Evolutionary conservation across 2,888 invertebrate genomes (phyloP).

Genomic region (Campoplex nolae): DNA sequence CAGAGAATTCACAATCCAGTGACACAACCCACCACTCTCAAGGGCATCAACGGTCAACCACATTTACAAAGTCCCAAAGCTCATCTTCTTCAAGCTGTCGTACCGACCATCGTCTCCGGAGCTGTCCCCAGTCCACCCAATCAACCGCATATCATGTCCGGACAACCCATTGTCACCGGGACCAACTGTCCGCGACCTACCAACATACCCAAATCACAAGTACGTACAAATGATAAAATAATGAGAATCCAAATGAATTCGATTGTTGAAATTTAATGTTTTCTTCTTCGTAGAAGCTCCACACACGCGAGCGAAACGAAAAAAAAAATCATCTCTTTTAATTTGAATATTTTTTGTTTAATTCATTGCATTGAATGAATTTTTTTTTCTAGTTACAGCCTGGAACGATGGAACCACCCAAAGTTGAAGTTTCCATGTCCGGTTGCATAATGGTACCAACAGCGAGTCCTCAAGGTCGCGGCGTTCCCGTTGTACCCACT

Average conservation of each 20-base stretch:
- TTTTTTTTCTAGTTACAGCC: constrained; percentile 73
- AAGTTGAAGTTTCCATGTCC: constrained; percentile 86
- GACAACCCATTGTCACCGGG: constrained; percentile 85
- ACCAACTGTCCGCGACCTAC: constrained; percentile 76
- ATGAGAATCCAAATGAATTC: too few relatives aligned
- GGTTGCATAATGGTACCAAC: constrained; percentile 86
- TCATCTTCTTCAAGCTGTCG: constrained; percentile 83
- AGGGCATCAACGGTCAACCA: constrained; percentile 81
- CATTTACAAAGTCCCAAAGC: constrained; percentile 84
- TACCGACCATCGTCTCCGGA: constrained; percentile 85
- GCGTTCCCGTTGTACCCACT: constrained; percentile 86
- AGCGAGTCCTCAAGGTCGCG: constrained; percentile 86
- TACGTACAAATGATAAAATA: constrained; percentile 10
- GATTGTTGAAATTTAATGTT: too few relatives aligned
- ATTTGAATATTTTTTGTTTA: constrained; percentile 17
- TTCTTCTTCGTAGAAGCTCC: background rate
- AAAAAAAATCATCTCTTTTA: background rate
- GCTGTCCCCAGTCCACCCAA: constrained; percentile 87
- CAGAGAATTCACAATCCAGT: constrained; percentile 79
- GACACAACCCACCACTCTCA: constrained; percentile 76
- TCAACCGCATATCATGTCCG: constrained; percentile 84
- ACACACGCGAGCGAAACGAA: background rate
- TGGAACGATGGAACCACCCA: constrained; percentile 85
- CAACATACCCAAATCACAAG: constrained; percentile 63
- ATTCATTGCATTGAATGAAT: background rate